Evolutionary conservation across 2,797 vertebrate species (phyloP).

Genomic region (Argyrosomus regius): DNA sequence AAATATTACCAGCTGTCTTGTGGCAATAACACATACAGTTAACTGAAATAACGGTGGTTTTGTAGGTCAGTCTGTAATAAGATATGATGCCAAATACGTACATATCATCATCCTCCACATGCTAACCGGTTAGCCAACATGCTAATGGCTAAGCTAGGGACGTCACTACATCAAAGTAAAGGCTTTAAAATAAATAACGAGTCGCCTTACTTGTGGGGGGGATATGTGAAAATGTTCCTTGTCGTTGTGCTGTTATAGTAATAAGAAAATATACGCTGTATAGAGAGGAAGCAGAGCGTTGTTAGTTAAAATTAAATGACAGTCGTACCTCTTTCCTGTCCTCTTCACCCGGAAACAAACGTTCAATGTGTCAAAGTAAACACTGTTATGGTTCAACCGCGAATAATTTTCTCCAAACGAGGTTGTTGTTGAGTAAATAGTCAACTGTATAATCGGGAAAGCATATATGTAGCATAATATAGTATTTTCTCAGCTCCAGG

Average conservation of each 20-base stretch:
- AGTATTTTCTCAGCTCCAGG: accelerated
- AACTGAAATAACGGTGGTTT: background rate
- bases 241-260: no score
- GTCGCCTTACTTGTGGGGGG: slow-evolving; percentile 7
- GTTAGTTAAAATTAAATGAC: slow-evolving; percentile 65
- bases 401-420: accelerated
- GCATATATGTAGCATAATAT: accelerated
- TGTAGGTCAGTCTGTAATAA: slow-evolving; percentile 34
- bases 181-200: background rate
- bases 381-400: accelerated
- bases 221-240: background rate
- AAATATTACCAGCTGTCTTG: background rate
- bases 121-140: slow-evolving; percentile 81
- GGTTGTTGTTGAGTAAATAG: background rate
- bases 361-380: slow-evolving; percentile 48
- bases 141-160: slow-evolving; percentile 60
- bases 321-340: slow-evolving; percentile 71
- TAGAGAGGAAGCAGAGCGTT: slow-evolving; percentile 1
- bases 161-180: slow-evolving; percentile 14
- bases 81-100: slow-evolving; percentile 45
- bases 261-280: background rate
- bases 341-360: slow-evolving; percentile 74
- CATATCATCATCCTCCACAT: slow-evolving; percentile 58
- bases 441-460: accelerated
- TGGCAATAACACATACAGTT: background rate